phyloP scores from a whole-genome alignment of 2,797 vertebrate species.

The Oryzias sinensis region DNA sequence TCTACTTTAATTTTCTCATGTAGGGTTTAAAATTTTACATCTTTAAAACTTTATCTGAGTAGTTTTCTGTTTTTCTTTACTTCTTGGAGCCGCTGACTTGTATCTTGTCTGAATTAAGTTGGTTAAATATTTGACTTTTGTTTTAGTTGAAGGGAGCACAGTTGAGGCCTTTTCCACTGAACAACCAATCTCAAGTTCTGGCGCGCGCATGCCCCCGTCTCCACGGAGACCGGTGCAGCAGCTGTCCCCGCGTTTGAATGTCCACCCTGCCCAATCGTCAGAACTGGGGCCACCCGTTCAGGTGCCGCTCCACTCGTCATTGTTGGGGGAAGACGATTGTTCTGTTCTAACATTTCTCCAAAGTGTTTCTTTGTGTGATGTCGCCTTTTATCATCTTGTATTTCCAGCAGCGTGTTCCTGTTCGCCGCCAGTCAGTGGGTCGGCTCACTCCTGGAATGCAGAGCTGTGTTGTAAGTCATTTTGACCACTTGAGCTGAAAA shows the following conservation, averaged over 20 bases:
- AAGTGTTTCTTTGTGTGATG: not conserved
- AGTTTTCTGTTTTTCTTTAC: not conserved
- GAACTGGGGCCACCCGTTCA: slow-evolving; percentile 89
- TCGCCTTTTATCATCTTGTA: not conserved
- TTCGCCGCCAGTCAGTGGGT: slow-evolving; percentile 84
- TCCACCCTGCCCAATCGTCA: slow-evolving; percentile 84
- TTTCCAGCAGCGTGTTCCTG: slow-evolving; percentile 68
- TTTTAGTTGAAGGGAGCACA: slow-evolving; percentile 80
- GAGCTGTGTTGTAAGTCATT: slow-evolving; percentile 84
- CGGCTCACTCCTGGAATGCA: slow-evolving; percentile 84
- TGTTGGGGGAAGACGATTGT: not conserved
- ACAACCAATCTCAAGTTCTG: slow-evolving; percentile 83
- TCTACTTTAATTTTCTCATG: too few relatives aligned
- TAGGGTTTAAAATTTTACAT: too few relatives aligned
- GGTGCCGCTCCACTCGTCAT: slow-evolving; percentile 66
- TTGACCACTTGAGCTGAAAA: not conserved
- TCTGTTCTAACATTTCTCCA: not conserved
- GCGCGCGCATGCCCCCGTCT: slow-evolving; percentile 85
- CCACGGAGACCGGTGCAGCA: slow-evolving; percentile 87
- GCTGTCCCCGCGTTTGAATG: slow-evolving; percentile 85
- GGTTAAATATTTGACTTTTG: not conserved
- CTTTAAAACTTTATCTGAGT: too few relatives aligned
- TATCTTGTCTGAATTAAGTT: not conserved
- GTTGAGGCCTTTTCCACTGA: slow-evolving; percentile 85
- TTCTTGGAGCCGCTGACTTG: not conserved